Base-by-base conservation (phyloP, 2,888 invertebrate species). In the Dasysyrphus tricinctus region DNA sequence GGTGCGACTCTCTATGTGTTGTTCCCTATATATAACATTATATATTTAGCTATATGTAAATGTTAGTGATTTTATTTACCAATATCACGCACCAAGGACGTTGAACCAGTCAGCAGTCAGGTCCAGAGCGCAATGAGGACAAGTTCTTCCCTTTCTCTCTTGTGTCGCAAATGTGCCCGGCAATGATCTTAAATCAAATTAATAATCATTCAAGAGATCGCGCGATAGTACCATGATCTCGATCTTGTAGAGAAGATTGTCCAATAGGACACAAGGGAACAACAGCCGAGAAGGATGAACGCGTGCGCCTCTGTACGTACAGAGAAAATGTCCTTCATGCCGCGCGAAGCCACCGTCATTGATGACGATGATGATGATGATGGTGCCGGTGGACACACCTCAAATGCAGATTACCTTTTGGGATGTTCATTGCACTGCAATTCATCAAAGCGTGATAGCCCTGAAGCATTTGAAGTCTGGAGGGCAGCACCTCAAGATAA, bases 121-220 rank as follows among this genome's bases (percentile, higher is more conserved):
- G 14, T 37, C 56, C 19, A 49, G 49, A n/a, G 51, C 8, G 56
- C 73, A 67, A 29, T 42, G 56, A 42, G 69, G 51, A 65, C 70
- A 56, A 59, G 57, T 56, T 19, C 37, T 11, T 42, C 54, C 14
- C 34, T 49, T 63, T 34, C 34, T 34, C 34, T 49, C 34, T 19
- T 34, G 0, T 19, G 59, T 11, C 63, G 47, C 65, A 42, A 32
- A 39, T 61, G 49, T 51, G 44, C 47, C 44, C 73, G 42, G 54
- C 54, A 80, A 69, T 61, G 61, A 61, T 73, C 76, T 77, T 80
- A 85, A 85, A 85, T 85, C 80, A 76, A 80, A 75, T 76, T 85
- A 85, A 85, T 85, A 85, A 85, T 85, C 85, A 77, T 81, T 85
- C 77, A 81, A 49, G 47, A 85, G 85, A 85, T 85, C 49, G 77